Evolutionary conservation across 2,888 invertebrate species (phyloP).

Genomic region (Meta bourneti): DNA sequence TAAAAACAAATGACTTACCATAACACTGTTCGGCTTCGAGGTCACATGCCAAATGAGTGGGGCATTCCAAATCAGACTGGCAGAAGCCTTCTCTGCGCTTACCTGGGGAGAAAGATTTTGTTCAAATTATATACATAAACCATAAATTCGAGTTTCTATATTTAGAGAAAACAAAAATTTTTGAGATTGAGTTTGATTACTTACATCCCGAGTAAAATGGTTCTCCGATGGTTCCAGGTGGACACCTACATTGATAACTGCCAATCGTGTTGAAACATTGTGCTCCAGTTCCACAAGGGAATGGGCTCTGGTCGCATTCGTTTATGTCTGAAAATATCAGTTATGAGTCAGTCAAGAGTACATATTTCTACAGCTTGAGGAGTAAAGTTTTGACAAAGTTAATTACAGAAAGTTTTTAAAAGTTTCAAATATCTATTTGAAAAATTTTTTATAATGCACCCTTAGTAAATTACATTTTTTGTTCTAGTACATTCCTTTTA

Average conservation of each 20-base stretch:
- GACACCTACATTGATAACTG: slow-evolving; percentile 89
- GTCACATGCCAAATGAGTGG: slow-evolving; percentile 87
- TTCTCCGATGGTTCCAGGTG: slow-evolving; percentile 84
- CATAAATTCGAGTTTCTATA: not conserved
- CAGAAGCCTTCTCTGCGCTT: slow-evolving; percentile 83
- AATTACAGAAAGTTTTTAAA: too few species aligned
- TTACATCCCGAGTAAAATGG: slow-evolving; percentile 77
- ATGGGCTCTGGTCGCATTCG: slow-evolving; percentile 86
- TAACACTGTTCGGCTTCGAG: slow-evolving; percentile 84
- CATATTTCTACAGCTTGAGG: not conserved
- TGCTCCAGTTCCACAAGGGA: slow-evolving; percentile 90
- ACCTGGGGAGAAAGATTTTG: slow-evolving; percentile 26
- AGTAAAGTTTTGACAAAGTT: not conserved
- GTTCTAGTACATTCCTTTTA: too few species aligned
- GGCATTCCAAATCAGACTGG: slow-evolving; percentile 90
- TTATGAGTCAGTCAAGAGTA: not conserved
- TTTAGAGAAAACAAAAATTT: not conserved
- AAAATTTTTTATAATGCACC: too few species aligned
- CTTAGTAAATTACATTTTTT: too few species aligned
- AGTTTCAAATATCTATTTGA: too few species aligned
- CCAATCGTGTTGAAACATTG: slow-evolving; percentile 90
- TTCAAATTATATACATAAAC: not conserved
- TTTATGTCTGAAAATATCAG: slow-evolving; percentile 85
- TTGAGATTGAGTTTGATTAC: not conserved
- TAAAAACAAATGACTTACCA: slow-evolving; percentile 43